phyloP scores from a whole-genome alignment of 2,797 vertebrate genomes.

The Phataginus tricuspis region DNA sequence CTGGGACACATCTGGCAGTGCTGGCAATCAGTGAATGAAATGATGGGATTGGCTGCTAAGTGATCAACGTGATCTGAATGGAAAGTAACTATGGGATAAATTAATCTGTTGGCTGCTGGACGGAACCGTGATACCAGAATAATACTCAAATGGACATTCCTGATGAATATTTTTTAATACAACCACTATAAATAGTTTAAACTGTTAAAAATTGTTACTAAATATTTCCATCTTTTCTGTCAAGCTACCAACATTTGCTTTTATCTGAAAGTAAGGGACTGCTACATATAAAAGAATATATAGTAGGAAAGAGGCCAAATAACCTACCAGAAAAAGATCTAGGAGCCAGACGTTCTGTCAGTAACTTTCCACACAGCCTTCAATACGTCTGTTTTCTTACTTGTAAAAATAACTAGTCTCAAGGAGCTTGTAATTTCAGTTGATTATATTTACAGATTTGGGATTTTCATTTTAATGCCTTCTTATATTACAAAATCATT shows the following conservation, averaged over 20 bases:
- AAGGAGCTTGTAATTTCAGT: background rate
- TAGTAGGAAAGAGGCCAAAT: background rate
- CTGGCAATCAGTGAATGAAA: constrained; percentile 64
- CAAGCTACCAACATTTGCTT: background rate
- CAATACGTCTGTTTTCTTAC: background rate
- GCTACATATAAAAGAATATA: background rate
- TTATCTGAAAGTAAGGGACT: constrained; percentile 22
- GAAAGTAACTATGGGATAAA: background rate
- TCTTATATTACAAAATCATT: background rate
- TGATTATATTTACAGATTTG: background rate
- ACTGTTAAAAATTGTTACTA: background rate
- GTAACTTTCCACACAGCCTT: background rate
- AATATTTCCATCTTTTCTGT: constrained; percentile 22
- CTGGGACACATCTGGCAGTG: constrained; percentile 58
- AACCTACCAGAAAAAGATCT: background rate
- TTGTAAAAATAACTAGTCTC: background rate
- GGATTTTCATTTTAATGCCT: constrained; percentile 16
- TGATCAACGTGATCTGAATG: constrained; percentile 4
- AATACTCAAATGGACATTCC: background rate
- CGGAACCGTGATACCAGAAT: background rate
- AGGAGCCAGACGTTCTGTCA: background rate
- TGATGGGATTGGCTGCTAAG: constrained; percentile 11
- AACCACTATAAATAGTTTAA: background rate
- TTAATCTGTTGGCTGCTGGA: background rate
- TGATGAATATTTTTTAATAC: background rate